Evolutionary conservation across 2,888 invertebrate species (phyloP), one percentile per base, ranked within the genome.

Genomic region (Gibbula magus): DNA sequence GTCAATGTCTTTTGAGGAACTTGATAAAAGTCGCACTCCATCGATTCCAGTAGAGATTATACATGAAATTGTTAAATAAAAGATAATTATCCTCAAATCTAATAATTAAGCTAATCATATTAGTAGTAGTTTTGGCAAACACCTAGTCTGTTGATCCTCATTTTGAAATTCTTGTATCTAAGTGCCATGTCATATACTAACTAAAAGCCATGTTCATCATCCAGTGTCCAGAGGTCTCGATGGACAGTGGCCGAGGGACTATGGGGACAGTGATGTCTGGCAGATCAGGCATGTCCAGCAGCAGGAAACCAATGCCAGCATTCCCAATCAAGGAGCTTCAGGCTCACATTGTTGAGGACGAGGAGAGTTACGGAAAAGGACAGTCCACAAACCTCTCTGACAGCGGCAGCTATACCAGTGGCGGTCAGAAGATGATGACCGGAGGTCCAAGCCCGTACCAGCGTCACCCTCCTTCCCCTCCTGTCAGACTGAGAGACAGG

Each of bases 231-330:
- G 91, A 91, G 77, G 86, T 90, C 52, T 92, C 92, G 0, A 89
- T 92, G 39, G 92, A 92, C 86, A 92, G 92, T 86, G 92, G 92
- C 22, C 86, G 88, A 20, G 90, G 90, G 29, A 92, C 92, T 54
- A 89, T 92, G 87, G 84, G 89, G 67, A 90, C 89, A 0, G 83
- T 85, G n/a, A 84, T 87, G 7, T 88, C 85, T n/a, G 84, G 84
- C 29, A 79, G 82, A 52, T 87, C 87, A 3, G 79, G 86, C n/a
- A 83, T 84, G 83, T 86, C 86, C 22, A 84, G 75, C 61, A 78
- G 79, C 7, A 75, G 82, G 0, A 83, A 79, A 20, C 88, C 89
- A 1, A 80, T 86, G 79, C 83, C 87, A 67, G 88, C 88, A 7
- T 85, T 88, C 39, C 88, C 88, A 54, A 70, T 81, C 77, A 51